These are phyloP conservation scores for Rhopalosiphum maidis DNA, from an alignment of 1,140 invertebrate genomes.

Conservation along the genomic window DNA sequence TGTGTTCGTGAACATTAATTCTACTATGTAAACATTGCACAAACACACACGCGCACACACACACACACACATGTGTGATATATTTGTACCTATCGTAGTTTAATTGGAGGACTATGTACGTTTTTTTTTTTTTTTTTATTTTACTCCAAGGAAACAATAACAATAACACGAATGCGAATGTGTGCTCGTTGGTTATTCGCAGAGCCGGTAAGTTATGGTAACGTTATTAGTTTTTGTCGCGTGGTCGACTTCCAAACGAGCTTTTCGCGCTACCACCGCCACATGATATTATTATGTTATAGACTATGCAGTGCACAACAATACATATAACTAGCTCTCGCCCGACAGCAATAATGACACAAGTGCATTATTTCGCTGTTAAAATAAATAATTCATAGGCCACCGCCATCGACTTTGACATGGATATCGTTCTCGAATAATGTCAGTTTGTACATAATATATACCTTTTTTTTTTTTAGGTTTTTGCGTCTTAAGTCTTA, in stretches of 20 bases:
- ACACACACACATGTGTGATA: not conserved
- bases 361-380: not conserved
- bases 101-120: not conserved
- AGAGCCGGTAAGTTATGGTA: not conserved
- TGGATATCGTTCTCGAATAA: not conserved
- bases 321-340: not conserved
- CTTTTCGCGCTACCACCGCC: not conserved
- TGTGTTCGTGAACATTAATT: not conserved
- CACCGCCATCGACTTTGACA: not conserved
- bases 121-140: too few relatives aligned
- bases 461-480: not conserved
- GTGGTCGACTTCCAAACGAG: not conserved
- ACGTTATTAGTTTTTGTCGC: constrained; percentile 15
- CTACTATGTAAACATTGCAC: not conserved
- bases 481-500: not conserved
- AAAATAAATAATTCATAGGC: constrained; percentile 11
- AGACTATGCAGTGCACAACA: not conserved
- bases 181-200: not conserved
- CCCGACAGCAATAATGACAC: not conserved
- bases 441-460: not conserved
- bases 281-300: not conserved
- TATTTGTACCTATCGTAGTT: not conserved
- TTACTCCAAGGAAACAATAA: not conserved
- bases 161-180: not conserved
- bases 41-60: too few relatives aligned